Percentiles rank a stretch among this genome's conserved stretches.
phyloP scores from a whole-genome alignment of 2,888 invertebrate species.

The Apoda limacodes region DNA sequence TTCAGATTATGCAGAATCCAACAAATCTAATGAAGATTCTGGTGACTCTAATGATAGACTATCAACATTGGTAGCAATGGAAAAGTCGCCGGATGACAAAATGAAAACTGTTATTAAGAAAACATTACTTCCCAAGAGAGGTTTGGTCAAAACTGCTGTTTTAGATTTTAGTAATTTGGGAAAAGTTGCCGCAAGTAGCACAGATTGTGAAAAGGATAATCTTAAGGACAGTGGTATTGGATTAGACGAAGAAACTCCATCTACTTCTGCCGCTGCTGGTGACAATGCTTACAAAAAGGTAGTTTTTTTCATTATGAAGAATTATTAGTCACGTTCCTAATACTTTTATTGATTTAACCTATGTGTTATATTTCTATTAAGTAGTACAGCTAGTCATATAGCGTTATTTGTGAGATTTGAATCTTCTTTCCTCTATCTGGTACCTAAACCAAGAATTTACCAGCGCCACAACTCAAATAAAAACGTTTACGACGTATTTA shows the following conservation, averaged over 20 bases:
- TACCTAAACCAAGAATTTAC: no score
- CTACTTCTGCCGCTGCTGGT: conserved; percentile 35
- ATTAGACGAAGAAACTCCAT: conserved; percentile 37
- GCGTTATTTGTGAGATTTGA: no score
- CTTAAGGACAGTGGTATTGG: conserved; percentile 57
- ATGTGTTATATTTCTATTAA: no score
- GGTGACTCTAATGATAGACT: conserved; percentile 46
- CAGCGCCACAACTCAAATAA: no score
- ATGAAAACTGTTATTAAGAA: conserved; percentile 60
- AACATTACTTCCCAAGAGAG: conserved; percentile 47
- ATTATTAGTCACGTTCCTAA: no score
- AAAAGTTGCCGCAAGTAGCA: conserved; percentile 33
- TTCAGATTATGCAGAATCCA: conserved; percentile 51
- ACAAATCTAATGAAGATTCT: conserved; percentile 59
- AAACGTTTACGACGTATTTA: no score
- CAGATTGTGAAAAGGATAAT: conserved; percentile 44
- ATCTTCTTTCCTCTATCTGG: no score
- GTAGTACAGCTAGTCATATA: no score
- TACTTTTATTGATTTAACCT: no score
- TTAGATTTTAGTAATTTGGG: conserved; percentile 50
- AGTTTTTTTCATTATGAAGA: conserved; percentile 7
- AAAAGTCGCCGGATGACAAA: conserved; percentile 49
- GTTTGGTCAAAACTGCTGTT: conserved; percentile 47
- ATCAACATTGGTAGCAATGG: conserved; percentile 47
- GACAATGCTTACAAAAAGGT: conserved; percentile 52